These are phyloP conservation scores for Papilio aristodemus DNA, from an alignment of 1,140 invertebrate species.

Conservation along the genomic window DNA sequence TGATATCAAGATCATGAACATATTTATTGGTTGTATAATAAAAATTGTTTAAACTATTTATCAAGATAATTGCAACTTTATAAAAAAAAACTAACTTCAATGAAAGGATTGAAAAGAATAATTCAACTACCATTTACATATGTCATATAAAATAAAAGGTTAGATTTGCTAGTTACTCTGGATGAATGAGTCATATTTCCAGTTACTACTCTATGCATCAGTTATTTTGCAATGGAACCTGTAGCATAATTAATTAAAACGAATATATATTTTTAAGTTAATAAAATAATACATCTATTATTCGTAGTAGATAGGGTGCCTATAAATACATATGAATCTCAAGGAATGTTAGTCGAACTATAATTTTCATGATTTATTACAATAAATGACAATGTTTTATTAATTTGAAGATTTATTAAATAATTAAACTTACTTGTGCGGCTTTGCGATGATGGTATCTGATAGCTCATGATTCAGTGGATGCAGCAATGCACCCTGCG, in stretches of 20 bases:
- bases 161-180: background rate
- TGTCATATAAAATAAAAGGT: background rate
- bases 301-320: background rate
- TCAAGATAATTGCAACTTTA: too few species aligned
- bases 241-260: background rate
- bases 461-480: slow-evolving; percentile 87
- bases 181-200: slow-evolving; percentile 9
- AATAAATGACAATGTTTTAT: background rate
- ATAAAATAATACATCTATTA: background rate
- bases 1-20: too few species aligned
- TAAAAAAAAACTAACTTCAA: too few species aligned
- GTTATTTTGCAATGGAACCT: background rate
- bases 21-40: too few species aligned
- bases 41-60: too few species aligned
- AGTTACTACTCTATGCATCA: background rate
- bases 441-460: slow-evolving; percentile 87
- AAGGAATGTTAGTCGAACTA: background rate
- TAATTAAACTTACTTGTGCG: slow-evolving; percentile 85
- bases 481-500: slow-evolving; percentile 74
- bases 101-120: too few species aligned
- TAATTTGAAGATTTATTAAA: background rate
- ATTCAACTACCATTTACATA: too few species aligned
- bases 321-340: too few species aligned
- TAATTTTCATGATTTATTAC: background rate
- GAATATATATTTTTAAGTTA: background rate